A percentile compares a stretch with the other conserved stretches of the same genome.
These are phyloP conservation scores for Oophaga pumilio DNA, from an alignment of 2,113 vertebrate species.

Conservation along the genomic window DNA sequence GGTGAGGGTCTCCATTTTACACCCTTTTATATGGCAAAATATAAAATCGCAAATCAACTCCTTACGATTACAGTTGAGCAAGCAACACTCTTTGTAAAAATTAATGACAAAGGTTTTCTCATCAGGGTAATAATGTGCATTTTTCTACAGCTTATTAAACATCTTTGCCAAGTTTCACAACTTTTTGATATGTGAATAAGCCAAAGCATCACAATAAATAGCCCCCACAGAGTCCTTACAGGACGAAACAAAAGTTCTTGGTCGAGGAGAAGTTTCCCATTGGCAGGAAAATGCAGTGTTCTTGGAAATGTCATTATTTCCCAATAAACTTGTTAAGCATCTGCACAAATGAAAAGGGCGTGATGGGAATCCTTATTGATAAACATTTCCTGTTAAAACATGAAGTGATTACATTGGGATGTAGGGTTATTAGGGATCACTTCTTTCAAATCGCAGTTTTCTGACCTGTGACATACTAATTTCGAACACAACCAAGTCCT, in stretches of 20 bases:
- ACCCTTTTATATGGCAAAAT: too few species aligned
- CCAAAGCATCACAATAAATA: constrained; percentile 40
- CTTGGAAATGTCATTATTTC: constrained; percentile 49
- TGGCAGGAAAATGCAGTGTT: constrained; percentile 43
- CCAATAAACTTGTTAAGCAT: constrained; percentile 38
- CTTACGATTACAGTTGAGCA: neutral
- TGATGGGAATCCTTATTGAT: constrained; percentile 49
- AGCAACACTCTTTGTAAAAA: neutral
- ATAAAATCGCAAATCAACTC: too few species aligned
- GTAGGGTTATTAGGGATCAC: constrained; percentile 11
- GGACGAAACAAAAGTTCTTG: constrained; percentile 5
- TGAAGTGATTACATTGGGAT: constrained; percentile 26
- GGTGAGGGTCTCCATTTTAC: too few species aligned
- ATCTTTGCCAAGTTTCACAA: constrained; percentile 39
- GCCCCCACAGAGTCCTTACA: neutral
- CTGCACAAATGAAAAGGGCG: constrained; percentile 22
- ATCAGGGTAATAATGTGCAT: neutral
- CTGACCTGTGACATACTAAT: neutral
- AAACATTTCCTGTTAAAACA: constrained; percentile 47
- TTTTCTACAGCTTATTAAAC: constrained; percentile 22
- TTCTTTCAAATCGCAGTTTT: neutral
- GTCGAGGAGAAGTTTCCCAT: constrained; percentile 23
- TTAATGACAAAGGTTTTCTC: constrained; percentile 20
- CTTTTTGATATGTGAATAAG: constrained; percentile 17
- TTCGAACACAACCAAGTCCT: too few species aligned